Evolutionary conservation across 1,140 invertebrate species (phyloP).

Genomic region (Drosophila ohnishii): DNA sequence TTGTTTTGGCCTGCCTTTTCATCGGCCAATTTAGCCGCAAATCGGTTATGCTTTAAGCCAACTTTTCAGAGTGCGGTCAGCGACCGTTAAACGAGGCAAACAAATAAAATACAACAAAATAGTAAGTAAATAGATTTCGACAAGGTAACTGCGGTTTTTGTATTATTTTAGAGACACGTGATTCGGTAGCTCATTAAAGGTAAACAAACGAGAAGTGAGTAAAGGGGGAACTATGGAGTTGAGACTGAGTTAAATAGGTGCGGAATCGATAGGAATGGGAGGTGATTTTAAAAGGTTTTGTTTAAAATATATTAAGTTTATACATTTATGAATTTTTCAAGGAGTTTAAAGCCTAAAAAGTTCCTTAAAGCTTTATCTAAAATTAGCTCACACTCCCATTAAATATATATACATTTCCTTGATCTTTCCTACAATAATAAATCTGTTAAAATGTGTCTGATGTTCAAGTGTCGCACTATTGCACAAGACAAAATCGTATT

Average conservation of each 20-base stretch:
- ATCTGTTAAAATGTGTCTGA: slow-evolving; percentile 41
- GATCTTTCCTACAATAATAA: slow-evolving; percentile 3
- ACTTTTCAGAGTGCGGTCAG: slow-evolving; percentile 19
- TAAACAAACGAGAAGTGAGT: slow-evolving; percentile 17
- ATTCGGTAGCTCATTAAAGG: slow-evolving; percentile 44
- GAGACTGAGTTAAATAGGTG: background rate
- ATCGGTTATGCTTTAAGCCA: slow-evolving; percentile 35
- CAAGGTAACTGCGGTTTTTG: slow-evolving; percentile 49
- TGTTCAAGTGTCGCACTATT: slow-evolving; percentile 57
- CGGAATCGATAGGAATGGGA: background rate
- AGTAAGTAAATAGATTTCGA: slow-evolving; percentile 35
- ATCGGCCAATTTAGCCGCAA: slow-evolving; percentile 40
- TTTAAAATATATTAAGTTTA: background rate
- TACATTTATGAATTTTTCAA: too few relatives aligned
- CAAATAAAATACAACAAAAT: slow-evolving; percentile 20
- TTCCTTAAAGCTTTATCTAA: background rate
- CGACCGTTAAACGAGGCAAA: slow-evolving; percentile 48
- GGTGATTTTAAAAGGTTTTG: background rate
- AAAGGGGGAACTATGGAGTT: background rate
- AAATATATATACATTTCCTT: slow-evolving; percentile 12
- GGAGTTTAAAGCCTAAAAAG: too few relatives aligned
- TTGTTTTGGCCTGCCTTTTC: slow-evolving; percentile 46
- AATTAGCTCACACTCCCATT: background rate
- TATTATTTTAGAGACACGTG: slow-evolving; percentile 35
- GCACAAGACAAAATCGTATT: slow-evolving; percentile 62